Conservation (phyloP, 1,140 invertebrate genomes). For the Musca vetustissima region DNA sequence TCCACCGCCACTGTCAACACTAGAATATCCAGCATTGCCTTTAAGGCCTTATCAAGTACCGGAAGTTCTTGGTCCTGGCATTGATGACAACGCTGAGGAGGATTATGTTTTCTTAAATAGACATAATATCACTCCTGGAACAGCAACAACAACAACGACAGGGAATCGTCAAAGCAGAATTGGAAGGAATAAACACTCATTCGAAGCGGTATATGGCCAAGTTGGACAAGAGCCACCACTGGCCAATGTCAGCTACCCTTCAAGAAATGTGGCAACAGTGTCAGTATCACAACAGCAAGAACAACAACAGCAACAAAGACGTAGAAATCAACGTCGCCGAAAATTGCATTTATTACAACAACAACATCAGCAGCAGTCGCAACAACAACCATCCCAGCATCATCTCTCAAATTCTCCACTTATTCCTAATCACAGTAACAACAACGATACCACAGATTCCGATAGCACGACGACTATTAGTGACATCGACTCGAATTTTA, state of each 20-base stretch:
- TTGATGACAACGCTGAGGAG: background rate
- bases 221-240: background rate
- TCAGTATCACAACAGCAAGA: conserved; percentile 11
- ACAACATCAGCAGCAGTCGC: conserved; percentile 7
- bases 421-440: background rate
- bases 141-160: no score
- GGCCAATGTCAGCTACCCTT: background rate
- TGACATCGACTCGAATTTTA: background rate
- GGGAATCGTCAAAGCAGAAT: no score
- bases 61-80: conserved; percentile 2
- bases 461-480: background rate
- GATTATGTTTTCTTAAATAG: background rate
- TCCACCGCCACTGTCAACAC: conserved; percentile 38
- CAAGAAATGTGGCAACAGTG: conserved; percentile 21
- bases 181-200: background rate
- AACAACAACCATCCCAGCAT: no score
- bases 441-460: background rate
- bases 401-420: background rate
- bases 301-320: conserved; percentile 8
- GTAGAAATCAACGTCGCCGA: conserved; percentile 8
- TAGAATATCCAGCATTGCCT: background rate
- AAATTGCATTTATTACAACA: conserved; percentile 11
- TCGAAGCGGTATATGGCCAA: background rate
- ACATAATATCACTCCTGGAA: background rate
- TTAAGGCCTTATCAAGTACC: conserved; percentile 18